phyloP scores from a whole-genome alignment of 2,113 vertebrate genomes.

The Hassar affinis region DNA sequence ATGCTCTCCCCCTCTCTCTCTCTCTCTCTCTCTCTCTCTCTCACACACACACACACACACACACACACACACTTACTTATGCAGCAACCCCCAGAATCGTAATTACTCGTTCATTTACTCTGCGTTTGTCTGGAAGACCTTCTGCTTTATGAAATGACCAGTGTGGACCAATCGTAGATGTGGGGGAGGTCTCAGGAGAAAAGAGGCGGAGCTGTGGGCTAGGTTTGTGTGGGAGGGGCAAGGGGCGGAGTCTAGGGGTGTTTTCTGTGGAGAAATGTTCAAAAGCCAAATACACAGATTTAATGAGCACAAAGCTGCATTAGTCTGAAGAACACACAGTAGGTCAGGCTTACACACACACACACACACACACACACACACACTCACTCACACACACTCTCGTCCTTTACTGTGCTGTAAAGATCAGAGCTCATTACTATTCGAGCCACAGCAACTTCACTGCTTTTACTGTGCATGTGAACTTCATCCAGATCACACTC shows the following conservation, averaged over 20 bases:
- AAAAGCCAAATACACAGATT: neutral
- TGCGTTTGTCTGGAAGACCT: neutral
- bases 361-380: slow-evolving; percentile 23
- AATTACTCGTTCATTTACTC: neutral
- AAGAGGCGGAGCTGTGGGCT: neutral
- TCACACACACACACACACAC: slow-evolving; percentile 5
- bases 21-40: no score
- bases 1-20: no score
- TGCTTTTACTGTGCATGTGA: slow-evolving; percentile 14
- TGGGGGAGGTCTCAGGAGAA: neutral
- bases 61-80: slow-evolving; percentile 40
- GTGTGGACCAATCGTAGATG: neutral
- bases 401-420: slow-evolving; percentile 38
- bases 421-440: slow-evolving; percentile 43
- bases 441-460: slow-evolving; percentile 20
- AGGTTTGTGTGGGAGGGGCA: neutral
- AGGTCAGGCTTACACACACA: slow-evolving; percentile 4
- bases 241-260: no score
- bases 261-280: neutral
- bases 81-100: neutral
- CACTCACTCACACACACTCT: slow-evolving; percentile 20
- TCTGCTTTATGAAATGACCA: neutral
- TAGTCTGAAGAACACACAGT: slow-evolving; percentile 13
- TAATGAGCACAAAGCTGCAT: slow-evolving; percentile 27
- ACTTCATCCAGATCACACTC: slow-evolving; percentile 21